These are phyloP conservation scores for Listronotus bonariensis DNA, from an alignment of 1,140 invertebrate genomes.

Conservation along the genomic window DNA sequence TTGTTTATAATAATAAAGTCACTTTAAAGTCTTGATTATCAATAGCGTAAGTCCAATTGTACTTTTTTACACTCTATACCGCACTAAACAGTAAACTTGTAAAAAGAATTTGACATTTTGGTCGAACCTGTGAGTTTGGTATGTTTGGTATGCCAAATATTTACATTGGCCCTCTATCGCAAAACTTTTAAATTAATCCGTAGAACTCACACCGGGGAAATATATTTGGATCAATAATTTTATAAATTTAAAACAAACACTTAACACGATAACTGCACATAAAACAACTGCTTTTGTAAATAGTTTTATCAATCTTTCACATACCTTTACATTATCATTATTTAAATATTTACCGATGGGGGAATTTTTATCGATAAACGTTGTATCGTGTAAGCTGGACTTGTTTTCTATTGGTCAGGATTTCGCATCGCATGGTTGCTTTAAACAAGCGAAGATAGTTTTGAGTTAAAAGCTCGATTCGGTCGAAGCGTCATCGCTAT, in stretches of 20 bases:
- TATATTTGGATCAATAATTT: not conserved
- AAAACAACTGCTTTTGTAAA: no score
- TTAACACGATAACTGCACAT: no score
- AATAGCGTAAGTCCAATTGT: constrained; percentile 33
- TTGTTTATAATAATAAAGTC: constrained; percentile 5
- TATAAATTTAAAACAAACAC: no score
- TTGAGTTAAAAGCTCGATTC: constrained; percentile 16
- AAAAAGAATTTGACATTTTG: constrained; percentile 58
- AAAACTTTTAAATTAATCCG: constrained; percentile 48
- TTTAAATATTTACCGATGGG: constrained; percentile 12
- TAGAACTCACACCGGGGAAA: constrained; percentile 33
- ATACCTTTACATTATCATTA: constrained; percentile 9
- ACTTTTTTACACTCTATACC: constrained; percentile 45
- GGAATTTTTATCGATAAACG: constrained; percentile 13
- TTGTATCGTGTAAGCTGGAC: constrained; percentile 37
- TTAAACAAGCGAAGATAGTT: constrained; percentile 38
- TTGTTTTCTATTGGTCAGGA: constrained; percentile 39
- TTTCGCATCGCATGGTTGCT: constrained; percentile 41
- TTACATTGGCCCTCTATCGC: constrained; percentile 52
- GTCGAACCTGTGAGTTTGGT: constrained; percentile 56
- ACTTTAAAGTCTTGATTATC: constrained; percentile 9
- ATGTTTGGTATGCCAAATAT: constrained; percentile 57
- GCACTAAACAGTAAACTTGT: constrained; percentile 54
- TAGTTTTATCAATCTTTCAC: not conserved
- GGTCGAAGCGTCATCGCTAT: not conserved